These are phyloP conservation scores for Vanessa tameamea DNA, from an alignment of 1,140 invertebrate genomes.

Conservation along the genomic window DNA sequence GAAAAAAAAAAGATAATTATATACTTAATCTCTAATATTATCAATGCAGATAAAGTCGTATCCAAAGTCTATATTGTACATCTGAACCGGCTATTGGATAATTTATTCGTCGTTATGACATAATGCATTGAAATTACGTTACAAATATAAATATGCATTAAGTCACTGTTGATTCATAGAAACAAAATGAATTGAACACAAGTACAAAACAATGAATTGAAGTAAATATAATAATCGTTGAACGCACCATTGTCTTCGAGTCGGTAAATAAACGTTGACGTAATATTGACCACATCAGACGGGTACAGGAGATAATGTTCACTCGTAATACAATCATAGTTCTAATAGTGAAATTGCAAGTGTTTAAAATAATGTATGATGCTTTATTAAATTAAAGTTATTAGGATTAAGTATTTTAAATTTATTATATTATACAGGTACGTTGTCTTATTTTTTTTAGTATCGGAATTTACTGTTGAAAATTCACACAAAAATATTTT, in stretches of 20 bases:
- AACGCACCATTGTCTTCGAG: constrained; percentile 1
- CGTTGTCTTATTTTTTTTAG: no score
- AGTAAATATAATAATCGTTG: constrained; percentile 13
- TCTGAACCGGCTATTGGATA: not conserved
- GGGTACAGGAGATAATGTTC: not conserved
- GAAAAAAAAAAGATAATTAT: no score
- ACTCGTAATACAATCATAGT: no score
- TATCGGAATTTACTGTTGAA: no score
- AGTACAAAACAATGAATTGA: constrained; percentile 8
- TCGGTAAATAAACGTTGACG: constrained; percentile 12
- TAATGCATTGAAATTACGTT: constrained; percentile 8
- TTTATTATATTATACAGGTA: no score
- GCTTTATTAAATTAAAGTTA: no score
- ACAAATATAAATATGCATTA: constrained; percentile 12
- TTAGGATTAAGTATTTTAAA: no score
- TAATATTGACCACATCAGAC: constrained; percentile 8
- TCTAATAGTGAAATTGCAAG: no score
- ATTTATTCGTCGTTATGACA: constrained; percentile 12
- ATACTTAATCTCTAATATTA: not conserved
- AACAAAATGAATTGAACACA: constrained; percentile 8
- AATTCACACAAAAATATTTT: no score
- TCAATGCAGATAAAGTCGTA: not conserved
- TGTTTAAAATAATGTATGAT: no score
- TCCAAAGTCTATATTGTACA: not conserved
- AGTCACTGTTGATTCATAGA: constrained; percentile 2